A percentile compares a stretch with the other conserved stretches of the same genome.
phyloP scores from a whole-genome alignment of 2,888 invertebrate species.

The Chromoteleia sp. region DNA sequence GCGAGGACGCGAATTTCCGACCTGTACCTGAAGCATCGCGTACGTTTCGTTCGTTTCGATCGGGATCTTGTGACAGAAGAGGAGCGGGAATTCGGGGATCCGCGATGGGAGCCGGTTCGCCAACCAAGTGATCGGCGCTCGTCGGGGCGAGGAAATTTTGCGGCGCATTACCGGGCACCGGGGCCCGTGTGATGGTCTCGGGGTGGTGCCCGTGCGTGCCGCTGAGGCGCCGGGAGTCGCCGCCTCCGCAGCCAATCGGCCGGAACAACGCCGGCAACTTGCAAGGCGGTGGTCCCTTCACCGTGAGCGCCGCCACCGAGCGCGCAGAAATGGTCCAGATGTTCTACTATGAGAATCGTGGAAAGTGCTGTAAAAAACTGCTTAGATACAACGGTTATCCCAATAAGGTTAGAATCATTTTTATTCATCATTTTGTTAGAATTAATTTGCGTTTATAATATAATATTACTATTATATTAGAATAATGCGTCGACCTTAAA shows the following conservation, averaged over 20 bases:
- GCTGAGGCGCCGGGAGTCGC: slow-evolving; percentile 84
- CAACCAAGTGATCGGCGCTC: slow-evolving; percentile 58
- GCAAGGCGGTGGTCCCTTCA: slow-evolving; percentile 80
- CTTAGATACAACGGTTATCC: slow-evolving; percentile 93
- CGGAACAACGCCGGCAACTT: slow-evolving; percentile 71
- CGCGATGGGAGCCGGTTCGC: slow-evolving; percentile 42
- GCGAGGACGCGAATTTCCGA: slow-evolving; percentile 44
- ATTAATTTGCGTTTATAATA: too few species aligned
- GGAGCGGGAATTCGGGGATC: slow-evolving; percentile 21
- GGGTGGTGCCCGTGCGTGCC: slow-evolving; percentile 85
- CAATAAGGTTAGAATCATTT: slow-evolving; percentile 88
- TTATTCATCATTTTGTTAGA: too few species aligned
- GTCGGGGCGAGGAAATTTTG: slow-evolving; percentile 70
- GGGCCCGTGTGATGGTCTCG: slow-evolving; percentile 83
- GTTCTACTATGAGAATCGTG: slow-evolving; percentile 91
- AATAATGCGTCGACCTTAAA: too few species aligned
- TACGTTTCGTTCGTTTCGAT: not conserved
- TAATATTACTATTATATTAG: too few species aligned
- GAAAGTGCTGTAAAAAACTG: slow-evolving; percentile 93
- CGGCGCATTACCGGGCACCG: slow-evolving; percentile 72
- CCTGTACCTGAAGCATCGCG: slow-evolving; percentile 48
- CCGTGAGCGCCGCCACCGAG: slow-evolving; percentile 82
- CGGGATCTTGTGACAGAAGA: not conserved
- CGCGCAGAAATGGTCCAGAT: slow-evolving; percentile 87
- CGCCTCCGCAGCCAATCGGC: slow-evolving; percentile 81